Evolutionary conservation across 2,888 invertebrate genomes (phyloP), one percentile per base, ranked within the genome.

Genomic region (Dimorphilus gyrociliatus): DNA sequence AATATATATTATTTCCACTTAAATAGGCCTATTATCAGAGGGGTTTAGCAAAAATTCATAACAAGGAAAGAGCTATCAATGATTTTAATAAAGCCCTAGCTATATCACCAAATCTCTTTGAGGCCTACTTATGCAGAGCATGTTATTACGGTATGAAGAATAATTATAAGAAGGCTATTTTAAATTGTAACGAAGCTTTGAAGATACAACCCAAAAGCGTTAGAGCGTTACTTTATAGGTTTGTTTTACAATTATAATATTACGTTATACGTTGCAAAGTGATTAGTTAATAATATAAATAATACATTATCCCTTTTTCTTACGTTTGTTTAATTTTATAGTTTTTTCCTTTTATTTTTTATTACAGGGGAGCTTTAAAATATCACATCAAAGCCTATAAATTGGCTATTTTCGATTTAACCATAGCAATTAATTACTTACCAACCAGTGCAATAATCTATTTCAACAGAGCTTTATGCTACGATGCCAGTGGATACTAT

Each of bases 111-210:
- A 50, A 44, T 8, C 49, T 59, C 29, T 60, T 56, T 48, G 41
- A 60, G 54, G 60, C 54, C 4, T 63, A 51, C 41, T 45, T 63
- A 24, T 56, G 58, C 30, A 32, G 61, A 33, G 61, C 61, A 3
- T 55, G 57, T 27, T 58, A 51, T 38, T 63, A 55, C 40, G 61
- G 57, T 2, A 44, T 52, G 41, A 51, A 50, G 32, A 47, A 48
- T 2, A 48, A 49, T 25, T 56, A 51, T 34, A 49, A 56, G 7
- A 63, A 63, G 38, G 63, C 56, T 23, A 60, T 63, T 26, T 47
- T 63, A 24, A 63, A 61, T 46, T 63, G 63, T 42, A 63, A 63
- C 38, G 57, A 63, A 39, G 62, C 60, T 23, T 49, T 61, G 29
- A 51, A 47, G 33, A 43, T 63, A 16, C 54, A 58, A 38, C 58